Conservation (phyloP, 2,888 invertebrate genomes). For the Agrilus cyanescens region DNA sequence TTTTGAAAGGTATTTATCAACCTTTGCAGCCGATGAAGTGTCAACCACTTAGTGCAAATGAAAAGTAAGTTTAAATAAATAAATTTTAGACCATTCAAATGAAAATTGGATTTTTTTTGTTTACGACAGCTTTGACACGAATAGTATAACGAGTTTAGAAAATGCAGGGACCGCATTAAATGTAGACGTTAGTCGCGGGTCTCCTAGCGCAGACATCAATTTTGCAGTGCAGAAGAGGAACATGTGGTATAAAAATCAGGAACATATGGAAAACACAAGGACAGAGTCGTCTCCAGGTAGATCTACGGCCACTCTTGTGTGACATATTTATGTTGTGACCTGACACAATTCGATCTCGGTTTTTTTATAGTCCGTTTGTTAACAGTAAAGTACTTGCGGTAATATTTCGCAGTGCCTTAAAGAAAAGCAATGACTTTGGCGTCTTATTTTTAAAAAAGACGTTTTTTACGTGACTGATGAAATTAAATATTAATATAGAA, state of each 20-base stretch:
- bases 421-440: too few relatives aligned
- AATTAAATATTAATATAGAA: too few relatives aligned
- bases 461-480: too few relatives aligned
- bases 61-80: slow-evolving; percentile 9
- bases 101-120: slow-evolving; percentile 4
- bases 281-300: slow-evolving; percentile 21
- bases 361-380: too few relatives aligned
- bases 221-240: slow-evolving; percentile 43
- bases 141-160: slow-evolving; percentile 15
- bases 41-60: slow-evolving; percentile 28
- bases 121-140: slow-evolving; percentile 13
- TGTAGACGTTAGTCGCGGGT: slow-evolving; percentile 25
- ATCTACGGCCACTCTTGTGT: slow-evolving; percentile 29
- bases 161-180: slow-evolving; percentile 22
- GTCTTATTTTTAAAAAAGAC: too few relatives aligned
- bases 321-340: slow-evolving; percentile 8
- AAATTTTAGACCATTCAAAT: not conserved
- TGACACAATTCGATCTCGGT: not conserved
- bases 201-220: slow-evolving; percentile 33
- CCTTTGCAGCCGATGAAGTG: slow-evolving; percentile 40
- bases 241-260: slow-evolving; percentile 41
- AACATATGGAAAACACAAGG: slow-evolving; percentile 22
- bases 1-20: slow-evolving; percentile 36
- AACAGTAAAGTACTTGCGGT: too few relatives aligned
- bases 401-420: too few relatives aligned